Evolutionary conservation across 2,888 invertebrate genomes (phyloP), one percentile per base, ranked within the genome.

Genomic region (Caenorhabditis angaria): DNA sequence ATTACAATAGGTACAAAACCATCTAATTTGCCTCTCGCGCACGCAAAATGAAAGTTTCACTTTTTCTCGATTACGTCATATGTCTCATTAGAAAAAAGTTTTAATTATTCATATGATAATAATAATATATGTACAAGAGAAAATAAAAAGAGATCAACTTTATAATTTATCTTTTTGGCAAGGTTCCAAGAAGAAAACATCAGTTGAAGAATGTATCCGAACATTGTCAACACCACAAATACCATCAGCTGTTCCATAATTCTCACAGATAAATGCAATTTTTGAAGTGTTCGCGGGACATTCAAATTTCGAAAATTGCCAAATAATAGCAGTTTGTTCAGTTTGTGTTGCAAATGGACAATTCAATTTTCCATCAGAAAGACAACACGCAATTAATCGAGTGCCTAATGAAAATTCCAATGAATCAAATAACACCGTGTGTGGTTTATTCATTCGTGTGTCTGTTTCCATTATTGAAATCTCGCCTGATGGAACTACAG

Each of bases 231-330:
- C 48, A 4, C 73, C 84, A 65, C 84, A 84, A 22, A 82, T 55
- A 20, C 78, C 78, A 18, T 72, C 67, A 3, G 61, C 54, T 0
- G 59, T 50, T 0, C 83, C 83, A 54, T 71, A 82, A 70, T 84
- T 84, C 56, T 84, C 84, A 61, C 84, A 84, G 41, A 84, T 80
- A 58, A 84, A 83, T 50, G 82, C 73, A 12, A 84, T 77, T 82
- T 67, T 68, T 12, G 64, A 65, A 22, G 77, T 77, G 18, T 65
- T 69, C 12, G 68, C 54, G 4, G 77, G 73, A 29, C 81, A 81
- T 47, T 81, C 81, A 53, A 78, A 81, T 57, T 78, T 75, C 2
- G 74, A 71, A 35, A 77, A 71, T 48, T 76, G 76, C 81, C 81
- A 81, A 24, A 81, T n/a, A 56, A 74, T 24, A 25, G 61, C 64